Evolutionary conservation across 2,888 invertebrate genomes (phyloP).

Genomic region (Andrena minutula): DNA sequence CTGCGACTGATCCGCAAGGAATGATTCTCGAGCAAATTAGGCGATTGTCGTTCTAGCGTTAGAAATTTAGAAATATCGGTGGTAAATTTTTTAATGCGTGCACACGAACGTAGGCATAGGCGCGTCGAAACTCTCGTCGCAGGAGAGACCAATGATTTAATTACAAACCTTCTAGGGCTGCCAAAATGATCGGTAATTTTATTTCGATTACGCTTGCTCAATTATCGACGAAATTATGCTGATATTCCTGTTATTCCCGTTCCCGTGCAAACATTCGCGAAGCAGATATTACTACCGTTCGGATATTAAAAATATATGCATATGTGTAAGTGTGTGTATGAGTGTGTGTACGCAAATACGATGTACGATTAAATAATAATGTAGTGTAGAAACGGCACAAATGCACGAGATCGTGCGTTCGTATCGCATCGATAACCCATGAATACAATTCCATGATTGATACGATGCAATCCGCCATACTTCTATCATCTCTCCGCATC

Average conservation of each 20-base stretch:
- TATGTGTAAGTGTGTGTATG: background rate
- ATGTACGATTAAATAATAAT: slow-evolving; percentile 32
- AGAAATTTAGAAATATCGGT: background rate
- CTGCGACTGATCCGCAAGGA: background rate
- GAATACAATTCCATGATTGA: slow-evolving; percentile 19
- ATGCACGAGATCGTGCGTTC: slow-evolving; percentile 13
- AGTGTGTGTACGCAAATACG: background rate
- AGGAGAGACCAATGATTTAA: slow-evolving; percentile 33
- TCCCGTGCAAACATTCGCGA: slow-evolving; percentile 23
- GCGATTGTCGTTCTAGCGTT: background rate
- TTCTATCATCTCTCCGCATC: slow-evolving; percentile 8
- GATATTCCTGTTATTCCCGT: slow-evolving; percentile 14
- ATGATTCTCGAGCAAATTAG: background rate
- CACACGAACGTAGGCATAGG: background rate
- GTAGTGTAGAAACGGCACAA: slow-evolving; percentile 18
- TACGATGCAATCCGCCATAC: slow-evolving; percentile 20
- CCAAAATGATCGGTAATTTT: slow-evolving; percentile 52
- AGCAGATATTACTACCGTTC: slow-evolving; percentile 22
- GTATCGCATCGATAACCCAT: slow-evolving; percentile 35
- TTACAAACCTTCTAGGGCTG: slow-evolving; percentile 52
- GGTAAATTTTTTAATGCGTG: background rate
- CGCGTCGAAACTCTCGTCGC: slow-evolving; percentile 15
- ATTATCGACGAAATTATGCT: slow-evolving; percentile 21
- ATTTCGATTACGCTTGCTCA: slow-evolving; percentile 25
- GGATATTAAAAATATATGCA: slow-evolving; percentile 47